Percentiles rank a stretch among this genome's conserved stretches.
phyloP scores from a whole-genome alignment of 2,797 vertebrate species.

The Scolopax bukidnonensis region DNA sequence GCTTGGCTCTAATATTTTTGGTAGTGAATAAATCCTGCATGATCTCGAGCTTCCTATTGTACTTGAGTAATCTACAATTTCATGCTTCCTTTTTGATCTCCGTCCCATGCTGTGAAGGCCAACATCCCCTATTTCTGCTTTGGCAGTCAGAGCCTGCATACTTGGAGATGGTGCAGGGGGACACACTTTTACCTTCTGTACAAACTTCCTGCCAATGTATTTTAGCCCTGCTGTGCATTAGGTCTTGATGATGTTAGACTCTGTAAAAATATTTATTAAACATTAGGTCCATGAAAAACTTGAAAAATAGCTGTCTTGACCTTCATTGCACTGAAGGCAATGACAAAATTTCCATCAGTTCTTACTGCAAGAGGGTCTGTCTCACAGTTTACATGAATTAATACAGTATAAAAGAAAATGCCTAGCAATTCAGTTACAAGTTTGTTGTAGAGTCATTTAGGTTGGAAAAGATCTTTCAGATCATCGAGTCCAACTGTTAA shows the following conservation, averaged over 20 bases:
- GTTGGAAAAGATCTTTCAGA: not conserved
- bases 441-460: not conserved
- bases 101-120: not conserved
- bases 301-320: not conserved
- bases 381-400: not conserved
- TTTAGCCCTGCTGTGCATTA: not conserved
- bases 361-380: not conserved
- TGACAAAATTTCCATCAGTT: not conserved
- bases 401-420: not conserved
- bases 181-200: not conserved
- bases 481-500: rapidly evolving
- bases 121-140: slow-evolving; percentile 45
- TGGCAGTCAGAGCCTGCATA: not conserved
- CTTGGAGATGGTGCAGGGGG: not conserved
- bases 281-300: not conserved
- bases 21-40: slow-evolving; percentile 45
- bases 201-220: slow-evolving; percentile 18
- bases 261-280: slow-evolving; percentile 15
- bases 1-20: slow-evolving; percentile 37
- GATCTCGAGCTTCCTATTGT: slow-evolving; percentile 39
- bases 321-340: not conserved
- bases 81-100: slow-evolving; percentile 49
- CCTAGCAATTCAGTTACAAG: not conserved
- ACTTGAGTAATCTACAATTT: slow-evolving; percentile 52
- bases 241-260: not conserved